Evolutionary conservation across 1,140 invertebrate genomes (phyloP), one percentile per base, ranked within the genome.

Genomic region (Ceratosolen solmsi): DNA sequence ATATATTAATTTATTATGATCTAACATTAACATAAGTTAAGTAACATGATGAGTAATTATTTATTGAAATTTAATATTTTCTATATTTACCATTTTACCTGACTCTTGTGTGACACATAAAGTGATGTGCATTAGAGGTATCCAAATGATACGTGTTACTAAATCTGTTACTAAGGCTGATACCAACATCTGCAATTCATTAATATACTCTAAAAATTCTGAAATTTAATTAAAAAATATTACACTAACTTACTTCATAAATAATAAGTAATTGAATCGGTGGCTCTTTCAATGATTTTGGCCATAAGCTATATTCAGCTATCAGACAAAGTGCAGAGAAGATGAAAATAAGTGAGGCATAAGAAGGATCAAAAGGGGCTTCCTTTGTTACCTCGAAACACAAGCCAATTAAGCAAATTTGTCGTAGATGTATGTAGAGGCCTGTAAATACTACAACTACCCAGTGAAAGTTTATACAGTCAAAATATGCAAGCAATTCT

Each of bases 301-400:
- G 91, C 91, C 91, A 92, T 8, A 91, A 85, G 84, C 84, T 88
- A 68, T 91, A 91, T 36, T 92, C 91, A 2, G 90, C 90, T 27
- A 92, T 68, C 8, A 92, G 76, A 22, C 89, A 91, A 9, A 92
- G 81, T 36, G 89, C 87, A 0, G 91, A 91, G 63, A 91, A 88
- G 0, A 88, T 83, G 60, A 91, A 92, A 22, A 91, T 83, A 0
- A 88, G 76, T 0, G 91, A 91, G 0, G 90, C 86, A 17, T 88
- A 90, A 0, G 89, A 89, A 0, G 89, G 86, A 84, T 90, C 87
- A 17, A 90, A 90, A 0, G 86, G 79, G 54, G 79, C 60, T 41
- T 30, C 56, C 8, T 58, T 85, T 0, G 88, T 85, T 5, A 88
- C 86, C 0, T 90, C 88, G 41, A 88, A 85, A 58, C 90, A 91